Evolutionary conservation across 1,140 invertebrate species (phyloP).

Genomic region (Chionoecetes opilio): DNA sequence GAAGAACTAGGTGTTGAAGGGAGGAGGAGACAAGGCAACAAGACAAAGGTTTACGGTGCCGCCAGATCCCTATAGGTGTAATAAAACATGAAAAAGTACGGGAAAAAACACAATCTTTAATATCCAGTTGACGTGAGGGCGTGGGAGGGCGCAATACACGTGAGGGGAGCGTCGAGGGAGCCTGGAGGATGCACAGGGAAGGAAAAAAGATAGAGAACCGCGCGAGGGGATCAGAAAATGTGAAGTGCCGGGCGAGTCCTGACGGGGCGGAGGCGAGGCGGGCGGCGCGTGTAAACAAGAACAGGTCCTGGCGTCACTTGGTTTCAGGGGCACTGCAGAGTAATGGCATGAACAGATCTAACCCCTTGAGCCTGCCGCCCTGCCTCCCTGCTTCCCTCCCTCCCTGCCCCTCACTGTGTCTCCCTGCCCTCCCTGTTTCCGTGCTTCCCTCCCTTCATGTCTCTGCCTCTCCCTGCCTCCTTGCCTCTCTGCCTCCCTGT

Average conservation of each 20-base stretch:
- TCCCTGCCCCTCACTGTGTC: neutral
- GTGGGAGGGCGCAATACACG: slow-evolving; percentile 22
- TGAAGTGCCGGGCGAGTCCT: neutral
- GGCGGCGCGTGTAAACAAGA: slow-evolving; percentile 14
- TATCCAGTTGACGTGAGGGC: slow-evolving; percentile 15
- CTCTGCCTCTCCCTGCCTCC: too few species aligned
- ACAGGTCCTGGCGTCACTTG: neutral
- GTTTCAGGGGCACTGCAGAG: neutral
- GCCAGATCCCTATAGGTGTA: neutral
- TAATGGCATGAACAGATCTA: neutral
- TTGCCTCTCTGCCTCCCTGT: too few species aligned
- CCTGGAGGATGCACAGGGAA: neutral
- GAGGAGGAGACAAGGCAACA: neutral
- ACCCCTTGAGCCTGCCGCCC: neutral
- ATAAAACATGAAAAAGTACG: too few species aligned
- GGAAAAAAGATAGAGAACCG: neutral
- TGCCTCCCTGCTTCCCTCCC: neutral
- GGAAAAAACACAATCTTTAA: too few species aligned
- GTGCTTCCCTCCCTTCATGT: too few species aligned
- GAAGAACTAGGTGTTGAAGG: neutral
- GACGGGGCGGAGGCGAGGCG: neutral
- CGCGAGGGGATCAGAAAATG: slow-evolving; percentile 6
- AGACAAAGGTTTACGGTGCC: neutral
- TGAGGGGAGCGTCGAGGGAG: neutral
- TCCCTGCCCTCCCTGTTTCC: too few species aligned